Percentiles rank a stretch among this genome's conserved stretches.
Conservation (phyloP, 35 echinoderm and acorn worm species). For the Heliocidaris tuberculata region DNA sequence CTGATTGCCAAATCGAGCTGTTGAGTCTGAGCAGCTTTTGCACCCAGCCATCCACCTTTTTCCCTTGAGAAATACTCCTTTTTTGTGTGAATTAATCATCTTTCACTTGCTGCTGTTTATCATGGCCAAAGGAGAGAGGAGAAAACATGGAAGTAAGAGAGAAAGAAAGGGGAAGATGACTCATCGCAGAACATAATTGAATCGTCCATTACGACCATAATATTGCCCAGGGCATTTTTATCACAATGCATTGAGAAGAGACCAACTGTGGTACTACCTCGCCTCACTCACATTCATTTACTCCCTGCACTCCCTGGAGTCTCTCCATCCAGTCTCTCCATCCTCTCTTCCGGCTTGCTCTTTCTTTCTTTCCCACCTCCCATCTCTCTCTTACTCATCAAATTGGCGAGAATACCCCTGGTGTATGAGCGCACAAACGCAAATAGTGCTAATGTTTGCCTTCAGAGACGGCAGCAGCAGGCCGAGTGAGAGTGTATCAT, state of each 20-base stretch:
- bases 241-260: conserved; percentile 5
- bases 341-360: background rate
- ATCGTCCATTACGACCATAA: conserved; percentile 37
- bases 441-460: conserved; percentile 34
- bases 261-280: background rate
- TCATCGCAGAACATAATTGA: conserved; percentile 26
- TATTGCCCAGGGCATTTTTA: conserved; percentile 27
- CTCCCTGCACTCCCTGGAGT: background rate
- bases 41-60: background rate
- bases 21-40: background rate
- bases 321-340: background rate
- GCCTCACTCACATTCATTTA: background rate
- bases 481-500: conserved; percentile 20
- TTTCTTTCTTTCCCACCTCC: background rate
- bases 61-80: background rate
- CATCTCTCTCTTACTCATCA: conserved; percentile 43
- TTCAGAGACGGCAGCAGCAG: background rate
- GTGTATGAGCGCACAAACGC: background rate
- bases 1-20: background rate
- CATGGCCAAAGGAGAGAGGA: background rate
- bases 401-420: conserved; percentile 20
- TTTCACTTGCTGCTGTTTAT: background rate
- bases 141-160: conserved; percentile 8
- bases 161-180: conserved; percentile 22
- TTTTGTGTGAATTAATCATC: background rate